Evolutionary conservation across 2,113 vertebrate species (phyloP).

Genomic region (Lagopus muta): DNA sequence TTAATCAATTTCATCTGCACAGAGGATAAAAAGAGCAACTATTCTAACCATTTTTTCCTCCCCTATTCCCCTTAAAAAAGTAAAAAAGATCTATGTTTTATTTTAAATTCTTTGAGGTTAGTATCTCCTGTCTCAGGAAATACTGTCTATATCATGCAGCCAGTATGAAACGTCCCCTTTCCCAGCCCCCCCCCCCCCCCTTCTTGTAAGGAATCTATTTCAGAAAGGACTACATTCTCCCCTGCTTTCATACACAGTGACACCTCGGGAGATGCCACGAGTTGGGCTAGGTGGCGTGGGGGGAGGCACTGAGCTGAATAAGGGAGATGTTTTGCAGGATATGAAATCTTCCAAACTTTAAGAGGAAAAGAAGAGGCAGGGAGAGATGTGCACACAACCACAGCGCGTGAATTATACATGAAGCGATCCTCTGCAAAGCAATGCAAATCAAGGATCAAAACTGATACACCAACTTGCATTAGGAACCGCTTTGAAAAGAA

Average conservation of each 20-base stretch:
- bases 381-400: not conserved
- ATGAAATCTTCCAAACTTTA: constrained; percentile 26
- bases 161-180: constrained; percentile 62
- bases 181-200: not conserved
- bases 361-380: not conserved
- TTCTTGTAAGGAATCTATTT: constrained; percentile 64
- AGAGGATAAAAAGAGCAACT: constrained; percentile 81
- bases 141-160: constrained; percentile 80
- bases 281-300: constrained; percentile 49
- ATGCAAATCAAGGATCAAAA: constrained; percentile 34
- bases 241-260: constrained; percentile 55
- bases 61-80: constrained; percentile 62
- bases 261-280: constrained; percentile 65
- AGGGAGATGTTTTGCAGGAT: constrained; percentile 55
- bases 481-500: constrained; percentile 46
- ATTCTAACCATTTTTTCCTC: constrained; percentile 73
- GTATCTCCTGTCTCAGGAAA: constrained; percentile 88
- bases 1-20: constrained; percentile 88
- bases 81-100: constrained; percentile 81
- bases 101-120: constrained; percentile 84
- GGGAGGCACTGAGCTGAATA: constrained; percentile 16
- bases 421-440: constrained; percentile 14
- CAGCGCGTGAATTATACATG: constrained; percentile 42
- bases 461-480: not conserved
- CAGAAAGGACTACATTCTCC: constrained; percentile 72